Evolutionary conservation across 2,113 vertebrate genomes (phyloP).

Genomic region (Platichthys stellatus): DNA sequence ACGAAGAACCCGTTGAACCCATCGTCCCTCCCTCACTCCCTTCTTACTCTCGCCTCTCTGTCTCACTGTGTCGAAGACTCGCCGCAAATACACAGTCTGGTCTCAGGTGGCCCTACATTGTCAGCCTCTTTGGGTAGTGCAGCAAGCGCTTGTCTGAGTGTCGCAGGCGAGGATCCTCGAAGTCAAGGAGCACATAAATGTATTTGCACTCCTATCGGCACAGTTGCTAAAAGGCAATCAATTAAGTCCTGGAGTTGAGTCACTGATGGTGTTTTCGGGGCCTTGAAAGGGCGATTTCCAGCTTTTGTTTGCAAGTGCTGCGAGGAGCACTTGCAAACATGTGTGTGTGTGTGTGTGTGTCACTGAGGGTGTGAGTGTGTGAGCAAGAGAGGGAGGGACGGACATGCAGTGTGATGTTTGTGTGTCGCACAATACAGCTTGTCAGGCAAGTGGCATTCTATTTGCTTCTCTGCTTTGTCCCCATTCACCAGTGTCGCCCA

Average conservation of each 20-base stretch:
- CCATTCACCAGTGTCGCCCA: constrained; percentile 46
- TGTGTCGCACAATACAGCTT: constrained; percentile 58
- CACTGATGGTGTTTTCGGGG: constrained; percentile 15
- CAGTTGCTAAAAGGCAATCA: constrained; percentile 29
- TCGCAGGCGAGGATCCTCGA: constrained; percentile 38
- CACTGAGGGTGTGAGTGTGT: constrained; percentile 6
- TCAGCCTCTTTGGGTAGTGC: constrained; percentile 22
- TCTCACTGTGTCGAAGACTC: constrained; percentile 27
- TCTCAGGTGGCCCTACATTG: constrained; percentile 57
- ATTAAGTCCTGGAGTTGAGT: constrained; percentile 31
- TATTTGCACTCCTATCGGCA: constrained; percentile 30
- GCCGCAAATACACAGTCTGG: constrained; percentile 52
- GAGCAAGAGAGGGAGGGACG: constrained; percentile 22
- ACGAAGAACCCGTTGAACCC: constrained; percentile 55
- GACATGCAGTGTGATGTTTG: constrained; percentile 45
- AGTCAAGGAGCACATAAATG: constrained; percentile 54
- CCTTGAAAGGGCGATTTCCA: constrained; percentile 55
- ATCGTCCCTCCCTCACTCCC: constrained; percentile 13
- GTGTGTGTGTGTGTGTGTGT: background rate
- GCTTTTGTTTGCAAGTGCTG: constrained; percentile 44
- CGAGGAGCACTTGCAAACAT: too few species aligned
- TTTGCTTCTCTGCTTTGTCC: constrained; percentile 54
- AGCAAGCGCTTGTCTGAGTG: constrained; percentile 23
- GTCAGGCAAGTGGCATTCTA: constrained; percentile 50
- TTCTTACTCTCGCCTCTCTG: constrained; percentile 20